Evolutionary conservation across 2,888 invertebrate genomes (phyloP), one percentile per base, ranked within the genome.

Genomic region (Psylliodes chrysocephalus): DNA sequence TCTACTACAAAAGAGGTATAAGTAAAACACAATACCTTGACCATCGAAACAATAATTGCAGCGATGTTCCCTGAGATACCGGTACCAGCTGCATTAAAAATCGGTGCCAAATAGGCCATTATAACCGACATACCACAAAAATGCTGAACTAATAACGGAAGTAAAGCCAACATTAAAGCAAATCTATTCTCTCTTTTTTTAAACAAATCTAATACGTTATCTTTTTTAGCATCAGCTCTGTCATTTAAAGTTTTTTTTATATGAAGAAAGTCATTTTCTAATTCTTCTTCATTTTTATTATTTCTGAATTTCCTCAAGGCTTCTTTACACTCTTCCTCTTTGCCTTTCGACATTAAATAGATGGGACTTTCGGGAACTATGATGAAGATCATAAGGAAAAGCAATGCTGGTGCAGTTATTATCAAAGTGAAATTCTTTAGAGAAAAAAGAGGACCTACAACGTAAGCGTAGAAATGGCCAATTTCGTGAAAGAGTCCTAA

Each of bases 1-100:
- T 93, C 94, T 62, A 91, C 92, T 22, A 92, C 85, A 12, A 90
- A 73, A 0, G 91, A 91, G 0, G 91, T 90, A 12, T 90, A 83
- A 84, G 0, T 91, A 89, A 78, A 89, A 88, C 47, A 33, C 1
- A 88, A 75, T 10, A 90, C 90, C 81, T 94, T 94, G 0, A 63
- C 40, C 5, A 25, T 15, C 12, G 59, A 60, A 17, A 66, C 47
- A 18, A 60, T 10, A 6, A 66, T 60, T n/a, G 63, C 40, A 15
- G 52, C 25, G 1, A 8, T 10, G 18, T 59, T 63, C 1, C 66
- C 66, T 6, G 66, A 63, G 5, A 63, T n/a, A 1, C n/a, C n/a
- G n/a, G n/a, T n/a, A n/a, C n/a, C n/a, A n/a, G n/a, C n/a, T n/a
- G n/a, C n/a, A n/a, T n/a, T n/a, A n/a, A n/a, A n/a, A n/a, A n/a